These are phyloP conservation scores for Bradypodion pumilum DNA, from an alignment of 2,797 vertebrate genomes.

Conservation along the genomic window DNA sequence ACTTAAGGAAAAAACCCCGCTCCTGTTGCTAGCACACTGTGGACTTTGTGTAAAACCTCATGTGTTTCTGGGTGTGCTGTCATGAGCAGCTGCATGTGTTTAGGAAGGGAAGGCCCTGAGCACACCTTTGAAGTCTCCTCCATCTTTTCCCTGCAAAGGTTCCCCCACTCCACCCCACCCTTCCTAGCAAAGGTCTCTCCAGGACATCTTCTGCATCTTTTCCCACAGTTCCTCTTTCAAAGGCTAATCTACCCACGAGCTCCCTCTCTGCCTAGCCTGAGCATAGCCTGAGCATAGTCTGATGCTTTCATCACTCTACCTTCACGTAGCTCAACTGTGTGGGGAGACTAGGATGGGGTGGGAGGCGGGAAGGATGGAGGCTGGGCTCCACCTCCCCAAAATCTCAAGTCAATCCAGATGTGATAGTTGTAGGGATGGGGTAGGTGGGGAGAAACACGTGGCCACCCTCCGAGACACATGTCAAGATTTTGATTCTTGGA, in stretches of 20 bases:
- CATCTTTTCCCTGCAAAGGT: slow-evolving; percentile 1
- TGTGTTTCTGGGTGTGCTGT: background rate
- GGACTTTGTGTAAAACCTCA: background rate
- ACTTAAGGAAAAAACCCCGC: background rate
- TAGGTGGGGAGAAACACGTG: background rate
- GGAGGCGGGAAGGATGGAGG: background rate
- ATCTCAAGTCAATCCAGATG: background rate
- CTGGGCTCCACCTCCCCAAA: background rate
- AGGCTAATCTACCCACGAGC: fast-evolving
- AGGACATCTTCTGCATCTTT: slow-evolving; percentile 47
- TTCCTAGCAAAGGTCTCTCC: slow-evolving; percentile 37
- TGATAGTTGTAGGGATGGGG: background rate
- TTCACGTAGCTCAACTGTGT: slow-evolving; percentile 31
- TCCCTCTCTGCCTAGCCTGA: fast-evolving
- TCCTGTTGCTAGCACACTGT: background rate
- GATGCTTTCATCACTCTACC: slow-evolving; percentile 16
- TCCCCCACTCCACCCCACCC: slow-evolving; percentile 25
- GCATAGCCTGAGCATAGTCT: background rate
- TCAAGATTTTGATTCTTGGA: background rate
- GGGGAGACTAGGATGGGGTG: slow-evolving; percentile 5
- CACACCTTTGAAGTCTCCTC: background rate
- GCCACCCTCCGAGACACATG: background rate
- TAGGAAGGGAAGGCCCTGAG: background rate
- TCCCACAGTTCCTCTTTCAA: slow-evolving; percentile 40
- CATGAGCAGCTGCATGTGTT: background rate